Evolutionary conservation across 2,113 vertebrate species (phyloP).

Genomic region (Chionis minor): DNA sequence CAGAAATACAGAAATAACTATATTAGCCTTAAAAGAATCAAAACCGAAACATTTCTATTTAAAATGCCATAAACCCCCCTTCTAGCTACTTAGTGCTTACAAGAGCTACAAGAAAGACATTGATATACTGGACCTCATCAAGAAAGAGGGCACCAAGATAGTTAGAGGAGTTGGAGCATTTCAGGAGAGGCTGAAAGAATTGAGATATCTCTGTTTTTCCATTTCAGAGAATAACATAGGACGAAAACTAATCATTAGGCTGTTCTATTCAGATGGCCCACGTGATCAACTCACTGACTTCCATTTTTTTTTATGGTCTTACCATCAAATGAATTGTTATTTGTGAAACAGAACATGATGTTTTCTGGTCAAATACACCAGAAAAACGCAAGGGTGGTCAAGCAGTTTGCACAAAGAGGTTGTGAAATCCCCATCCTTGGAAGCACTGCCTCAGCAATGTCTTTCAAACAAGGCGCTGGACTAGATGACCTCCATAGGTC

Average conservation of each 20-base stretch:
- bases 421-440: neutral
- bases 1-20: neutral
- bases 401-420: neutral
- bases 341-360: neutral
- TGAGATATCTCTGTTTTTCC: neutral
- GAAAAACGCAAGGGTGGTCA: neutral
- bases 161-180: neutral
- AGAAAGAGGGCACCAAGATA: neutral
- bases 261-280: neutral
- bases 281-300: neutral
- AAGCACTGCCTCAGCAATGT: neutral
- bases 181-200: neutral
- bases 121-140: neutral
- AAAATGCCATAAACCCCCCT: neutral
- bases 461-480: neutral
- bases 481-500: neutral
- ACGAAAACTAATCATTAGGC: neutral
- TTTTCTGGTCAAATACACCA: neutral
- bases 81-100: neutral
- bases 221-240: neutral
- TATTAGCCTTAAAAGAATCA: neutral
- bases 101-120: neutral
- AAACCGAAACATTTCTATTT: neutral
- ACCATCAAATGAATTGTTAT: neutral
- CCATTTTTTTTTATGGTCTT: neutral